phyloP scores from a whole-genome alignment of 2,888 invertebrate genomes.

The Eledona agricola region DNA sequence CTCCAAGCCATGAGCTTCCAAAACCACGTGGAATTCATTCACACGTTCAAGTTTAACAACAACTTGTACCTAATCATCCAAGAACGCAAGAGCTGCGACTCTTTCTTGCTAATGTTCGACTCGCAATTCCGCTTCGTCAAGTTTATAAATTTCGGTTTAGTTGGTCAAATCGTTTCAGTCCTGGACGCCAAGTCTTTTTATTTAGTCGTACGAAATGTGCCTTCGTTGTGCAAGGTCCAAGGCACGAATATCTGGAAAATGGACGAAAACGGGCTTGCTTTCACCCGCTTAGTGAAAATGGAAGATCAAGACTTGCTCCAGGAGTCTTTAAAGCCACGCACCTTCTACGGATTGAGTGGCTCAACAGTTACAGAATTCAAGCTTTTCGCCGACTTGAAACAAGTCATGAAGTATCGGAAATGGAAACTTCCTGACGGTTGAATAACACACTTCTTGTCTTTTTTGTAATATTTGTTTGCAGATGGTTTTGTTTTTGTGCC shows the following conservation, averaged over 20 bases:
- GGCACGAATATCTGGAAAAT: constrained; percentile 63
- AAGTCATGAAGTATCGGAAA: constrained; percentile 46
- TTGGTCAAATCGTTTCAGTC: constrained; percentile 62
- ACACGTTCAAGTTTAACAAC: constrained; percentile 45
- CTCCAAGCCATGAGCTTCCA: constrained; percentile 55
- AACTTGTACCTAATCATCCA: constrained; percentile 60
- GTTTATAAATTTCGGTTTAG: constrained; percentile 61
- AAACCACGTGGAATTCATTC: constrained; percentile 48
- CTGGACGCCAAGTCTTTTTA: constrained; percentile 54
- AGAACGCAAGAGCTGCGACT: constrained; percentile 59
- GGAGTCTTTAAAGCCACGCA: constrained; percentile 53
- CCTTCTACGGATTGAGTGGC: constrained; percentile 56
- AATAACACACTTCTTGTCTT: constrained; percentile 9
- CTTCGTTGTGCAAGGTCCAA: constrained; percentile 50
- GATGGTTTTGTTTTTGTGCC: constrained; percentile 56
- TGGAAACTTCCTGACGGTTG: constrained; percentile 51
- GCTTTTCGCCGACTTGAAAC: constrained; percentile 40
- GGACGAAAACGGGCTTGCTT: constrained; percentile 51
- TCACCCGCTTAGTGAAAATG: constrained; percentile 51
- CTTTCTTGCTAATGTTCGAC: constrained; percentile 60
- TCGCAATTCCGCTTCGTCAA: constrained; percentile 50
- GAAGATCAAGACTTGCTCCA: constrained; percentile 53
- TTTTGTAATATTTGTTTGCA: constrained; percentile 32
- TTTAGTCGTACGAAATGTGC: constrained; percentile 48
- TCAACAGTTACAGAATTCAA: constrained; percentile 49